phyloP scores from a whole-genome alignment of 2,113 vertebrate species.

The Oryzias celebensis region DNA sequence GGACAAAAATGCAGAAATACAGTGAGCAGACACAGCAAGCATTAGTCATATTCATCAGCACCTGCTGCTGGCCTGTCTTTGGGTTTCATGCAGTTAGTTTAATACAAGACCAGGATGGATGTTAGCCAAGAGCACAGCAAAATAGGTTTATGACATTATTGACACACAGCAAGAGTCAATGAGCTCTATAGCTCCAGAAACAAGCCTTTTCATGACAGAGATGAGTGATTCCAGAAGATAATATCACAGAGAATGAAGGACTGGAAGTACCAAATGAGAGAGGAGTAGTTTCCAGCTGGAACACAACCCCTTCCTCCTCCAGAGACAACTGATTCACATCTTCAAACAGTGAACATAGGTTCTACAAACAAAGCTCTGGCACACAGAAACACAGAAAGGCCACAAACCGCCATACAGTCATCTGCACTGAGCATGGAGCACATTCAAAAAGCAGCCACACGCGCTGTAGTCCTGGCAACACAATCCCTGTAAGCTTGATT shows the following conservation, averaged over 20 bases:
- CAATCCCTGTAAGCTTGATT: slow-evolving; percentile 31
- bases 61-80: slow-evolving; percentile 12
- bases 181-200: slow-evolving; percentile 9
- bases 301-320: slow-evolving; percentile 37
- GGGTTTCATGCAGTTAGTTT: slow-evolving; percentile 58
- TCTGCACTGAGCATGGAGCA: slow-evolving; percentile 48
- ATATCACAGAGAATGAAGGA: slow-evolving; percentile 35
- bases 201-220: slow-evolving; percentile 18
- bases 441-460: slow-evolving; percentile 37
- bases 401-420: slow-evolving; percentile 35
- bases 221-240: slow-evolving; percentile 24
- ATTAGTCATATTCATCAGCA: slow-evolving; percentile 25
- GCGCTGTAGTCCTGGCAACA: slow-evolving; percentile 40
- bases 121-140: slow-evolving; percentile 46
- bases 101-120: slow-evolving; percentile 41
- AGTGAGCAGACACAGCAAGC: slow-evolving; percentile 36
- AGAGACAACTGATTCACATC: slow-evolving; percentile 29
- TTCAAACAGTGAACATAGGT: slow-evolving; percentile 26
- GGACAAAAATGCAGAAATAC: slow-evolving; percentile 16
- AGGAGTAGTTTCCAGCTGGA: slow-evolving; percentile 31
- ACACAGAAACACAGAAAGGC: slow-evolving; percentile 32
- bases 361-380: slow-evolving; percentile 40
- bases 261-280: slow-evolving; percentile 21
- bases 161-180: slow-evolving; percentile 34
- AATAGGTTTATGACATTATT: slow-evolving; percentile 31